Conservation (phyloP, 2,888 invertebrate species). For the Abrostola tripartita region DNA sequence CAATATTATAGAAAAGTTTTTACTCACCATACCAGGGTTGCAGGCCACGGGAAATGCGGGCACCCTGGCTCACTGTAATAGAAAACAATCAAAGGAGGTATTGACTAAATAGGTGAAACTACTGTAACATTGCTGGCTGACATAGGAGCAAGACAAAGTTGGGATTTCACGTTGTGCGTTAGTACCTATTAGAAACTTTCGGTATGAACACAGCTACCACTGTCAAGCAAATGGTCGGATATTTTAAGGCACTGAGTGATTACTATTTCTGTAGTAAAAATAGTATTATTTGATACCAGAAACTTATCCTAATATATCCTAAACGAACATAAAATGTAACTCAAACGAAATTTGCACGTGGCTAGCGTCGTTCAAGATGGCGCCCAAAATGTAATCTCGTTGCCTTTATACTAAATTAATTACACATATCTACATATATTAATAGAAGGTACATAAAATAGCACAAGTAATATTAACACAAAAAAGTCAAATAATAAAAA, state of each 20-base stretch:
- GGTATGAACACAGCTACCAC: too few relatives aligned
- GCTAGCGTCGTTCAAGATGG: constrained; percentile 26
- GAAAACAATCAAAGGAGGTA: constrained; percentile 13
- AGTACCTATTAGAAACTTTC: too few relatives aligned
- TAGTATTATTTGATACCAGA: too few relatives aligned
- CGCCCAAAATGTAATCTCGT: not conserved
- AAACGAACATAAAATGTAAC: not conserved
- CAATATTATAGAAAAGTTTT: not conserved
- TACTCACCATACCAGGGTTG: constrained; percentile 72
- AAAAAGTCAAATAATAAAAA: not conserved
- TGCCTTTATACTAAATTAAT: too few relatives aligned
- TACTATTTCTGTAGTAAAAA: too few relatives aligned
- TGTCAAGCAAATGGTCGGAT: too few relatives aligned
- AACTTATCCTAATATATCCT: not conserved
- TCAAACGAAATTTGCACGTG: constrained; percentile 10
- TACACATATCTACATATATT: too few relatives aligned
- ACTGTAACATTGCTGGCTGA: too few relatives aligned
- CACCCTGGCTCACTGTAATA: constrained; percentile 80
- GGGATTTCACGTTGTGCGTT: too few relatives aligned
- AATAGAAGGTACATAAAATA: not conserved
- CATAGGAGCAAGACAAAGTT: too few relatives aligned
- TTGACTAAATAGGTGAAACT: not conserved
- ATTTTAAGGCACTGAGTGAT: too few relatives aligned
- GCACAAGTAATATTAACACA: too few relatives aligned
- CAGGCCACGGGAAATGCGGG: constrained; percentile 66